These are phyloP conservation scores for Toxotes lorentzi DNA, from an alignment of 2,797 vertebrate genomes.

Conservation along the genomic window DNA sequence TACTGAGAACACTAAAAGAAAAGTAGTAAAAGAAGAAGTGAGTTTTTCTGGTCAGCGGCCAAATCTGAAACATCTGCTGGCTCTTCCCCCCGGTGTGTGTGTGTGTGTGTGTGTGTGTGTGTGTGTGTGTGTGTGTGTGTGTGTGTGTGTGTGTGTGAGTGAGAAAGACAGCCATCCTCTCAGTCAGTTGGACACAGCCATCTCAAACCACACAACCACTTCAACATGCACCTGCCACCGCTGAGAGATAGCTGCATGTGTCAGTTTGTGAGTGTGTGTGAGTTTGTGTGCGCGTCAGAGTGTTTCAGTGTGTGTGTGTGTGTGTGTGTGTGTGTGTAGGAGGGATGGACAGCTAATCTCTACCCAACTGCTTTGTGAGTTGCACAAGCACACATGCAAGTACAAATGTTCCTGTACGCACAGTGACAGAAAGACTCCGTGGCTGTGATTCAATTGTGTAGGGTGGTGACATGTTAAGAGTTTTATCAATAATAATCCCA, in stretches of 20 bases:
- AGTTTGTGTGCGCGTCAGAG: conserved; percentile 8
- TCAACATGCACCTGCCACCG: conserved; percentile 65
- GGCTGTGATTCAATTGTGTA: conserved; percentile 7
- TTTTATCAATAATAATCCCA: not conserved
- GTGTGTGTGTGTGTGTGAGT: conserved; percentile 19
- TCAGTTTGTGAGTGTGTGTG: conserved; percentile 6
- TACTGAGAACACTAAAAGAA: conserved; percentile 39
- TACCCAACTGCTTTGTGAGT: conserved; percentile 51
- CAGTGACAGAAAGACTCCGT: conserved; percentile 1
- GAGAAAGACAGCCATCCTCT: conserved; percentile 37
- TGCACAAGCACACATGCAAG: conserved; percentile 42
- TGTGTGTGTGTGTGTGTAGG: conserved; percentile 30
- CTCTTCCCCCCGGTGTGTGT: conserved; percentile 34
- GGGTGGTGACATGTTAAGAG: not conserved
- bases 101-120: conserved; percentile 8
- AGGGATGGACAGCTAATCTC: conserved; percentile 66
- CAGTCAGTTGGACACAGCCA: conserved; percentile 52
- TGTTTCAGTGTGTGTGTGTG: conserved; percentile 11
- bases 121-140: not conserved
- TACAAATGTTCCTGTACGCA: conserved; percentile 21
- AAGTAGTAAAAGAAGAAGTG: conserved; percentile 62
- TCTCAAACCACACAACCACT: conserved; percentile 53
- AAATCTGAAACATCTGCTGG: conserved; percentile 71
- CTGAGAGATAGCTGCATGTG: conserved; percentile 42
- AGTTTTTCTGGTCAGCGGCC: conserved; percentile 53